Conservation (phyloP, 2,797 vertebrate species). For the Rhinichthys osculus region DNA sequence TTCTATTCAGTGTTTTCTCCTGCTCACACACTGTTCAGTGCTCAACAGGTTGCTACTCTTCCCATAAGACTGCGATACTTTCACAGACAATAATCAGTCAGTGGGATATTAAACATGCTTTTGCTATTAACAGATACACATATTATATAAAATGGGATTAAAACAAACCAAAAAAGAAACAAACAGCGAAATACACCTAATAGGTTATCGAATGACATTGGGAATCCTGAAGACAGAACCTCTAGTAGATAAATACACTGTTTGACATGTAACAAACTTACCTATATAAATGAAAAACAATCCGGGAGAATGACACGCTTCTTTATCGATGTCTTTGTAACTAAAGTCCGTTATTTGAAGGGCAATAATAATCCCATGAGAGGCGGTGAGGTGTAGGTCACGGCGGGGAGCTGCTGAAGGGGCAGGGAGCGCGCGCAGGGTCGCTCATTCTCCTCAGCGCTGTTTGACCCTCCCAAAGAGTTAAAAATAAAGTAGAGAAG, state of each 20-base stretch:
- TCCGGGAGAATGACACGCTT: slow-evolving; percentile 23
- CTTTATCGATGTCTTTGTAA: slow-evolving; percentile 59
- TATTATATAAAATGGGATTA: neutral
- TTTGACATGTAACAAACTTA: slow-evolving; percentile 13
- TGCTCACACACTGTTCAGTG: neutral
- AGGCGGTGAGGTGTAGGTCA: slow-evolving; percentile 66
- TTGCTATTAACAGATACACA: neutral
- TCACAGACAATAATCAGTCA: neutral
- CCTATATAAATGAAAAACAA: neutral
- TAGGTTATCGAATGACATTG: slow-evolving; percentile 23
- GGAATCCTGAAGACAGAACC: neutral
- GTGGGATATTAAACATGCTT: neutral
- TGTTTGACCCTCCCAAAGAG: slow-evolving; percentile 77
- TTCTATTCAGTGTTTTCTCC: neutral
- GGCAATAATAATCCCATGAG: slow-evolving; percentile 74
- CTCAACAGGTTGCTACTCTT: slow-evolving; percentile 17
- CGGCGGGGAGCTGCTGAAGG: slow-evolving; percentile 62
- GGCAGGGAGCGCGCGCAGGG: slow-evolving; percentile 61
- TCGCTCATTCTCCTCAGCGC: slow-evolving; percentile 75
- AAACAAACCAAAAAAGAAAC: neutral
- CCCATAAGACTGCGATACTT: neutral
- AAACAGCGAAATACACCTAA: neutral
- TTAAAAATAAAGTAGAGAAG: slow-evolving; percentile 83
- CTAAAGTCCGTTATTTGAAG: slow-evolving; percentile 63
- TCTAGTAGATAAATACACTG: too few relatives aligned